These are phyloP conservation scores for Athalia cordata DNA, from an alignment of 2,888 invertebrate species.

Conservation along the genomic window DNA sequence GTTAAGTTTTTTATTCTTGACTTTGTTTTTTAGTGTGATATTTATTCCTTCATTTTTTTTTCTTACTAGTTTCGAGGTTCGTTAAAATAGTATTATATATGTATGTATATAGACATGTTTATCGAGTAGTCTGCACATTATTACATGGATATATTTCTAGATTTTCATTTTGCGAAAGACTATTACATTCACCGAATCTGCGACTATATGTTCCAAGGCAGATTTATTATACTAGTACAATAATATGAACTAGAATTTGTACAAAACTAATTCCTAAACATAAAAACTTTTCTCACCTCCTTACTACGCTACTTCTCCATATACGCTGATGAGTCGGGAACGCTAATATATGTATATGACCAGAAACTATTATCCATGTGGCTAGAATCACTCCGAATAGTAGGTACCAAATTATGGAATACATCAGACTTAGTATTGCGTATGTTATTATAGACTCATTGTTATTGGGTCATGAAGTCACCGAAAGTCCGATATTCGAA, in stretches of 20 bases:
- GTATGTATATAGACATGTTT: slow-evolving; percentile 13
- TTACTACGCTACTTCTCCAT: not conserved
- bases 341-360: not conserved
- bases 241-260: slow-evolving; percentile 39
- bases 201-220: slow-evolving; percentile 47
- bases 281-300: slow-evolving; percentile 11
- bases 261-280: slow-evolving; percentile 41
- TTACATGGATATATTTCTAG: slow-evolving; percentile 23
- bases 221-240: slow-evolving; percentile 14
- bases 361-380: slow-evolving; percentile 17
- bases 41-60: not conserved
- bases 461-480: not conserved
- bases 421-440: slow-evolving; percentile 42
- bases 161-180: slow-evolving; percentile 40
- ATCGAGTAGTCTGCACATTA: slow-evolving; percentile 5
- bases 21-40: slow-evolving; percentile 7
- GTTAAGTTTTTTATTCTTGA: slow-evolving; percentile 32
- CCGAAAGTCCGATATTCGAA: not conserved
- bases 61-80: slow-evolving; percentile 24
- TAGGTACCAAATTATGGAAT: slow-evolving; percentile 24
- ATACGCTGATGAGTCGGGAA: slow-evolving; percentile 25
- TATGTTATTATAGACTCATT: slow-evolving; percentile 33
- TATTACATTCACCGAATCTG: slow-evolving; percentile 6
- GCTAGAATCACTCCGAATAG: slow-evolving; percentile 12
- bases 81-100: slow-evolving; percentile 32